Base-by-base conservation (phyloP, 2,888 invertebrate genomes). In the Lepetodrilus schrolli region DNA sequence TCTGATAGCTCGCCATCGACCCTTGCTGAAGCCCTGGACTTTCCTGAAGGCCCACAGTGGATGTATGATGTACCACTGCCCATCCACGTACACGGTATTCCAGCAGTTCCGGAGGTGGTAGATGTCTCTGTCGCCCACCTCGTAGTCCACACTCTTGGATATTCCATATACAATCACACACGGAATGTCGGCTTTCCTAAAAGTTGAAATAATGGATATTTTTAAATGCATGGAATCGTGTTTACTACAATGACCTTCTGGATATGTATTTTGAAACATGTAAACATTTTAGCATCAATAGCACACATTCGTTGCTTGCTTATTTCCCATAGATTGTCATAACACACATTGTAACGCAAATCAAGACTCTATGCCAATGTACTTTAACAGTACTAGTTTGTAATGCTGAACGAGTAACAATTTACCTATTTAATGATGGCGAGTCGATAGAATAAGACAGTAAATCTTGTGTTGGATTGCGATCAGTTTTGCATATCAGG, bases 11-110 rank as follows among this genome's bases (percentile, higher is more conserved):
- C 73, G 36, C 79, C 78, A 80, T 13, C 73, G 21, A 66, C 75
- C 48, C 70, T 50, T 10, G 77, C 43, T 37, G 73, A 76, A 70
- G 69, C 76, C 43, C 76, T 38, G 5, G 8, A 72, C 66, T 34
- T 72, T 36, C 7, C 76, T 74, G 48, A 77, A 83, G 10, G 83
- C 79, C 83, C 83, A 83, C 68, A 81, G 76, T 17, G 79, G 75
- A 49, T 83, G 83, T 1, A 83, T 47, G 48, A 83, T 70, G 8
- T 82, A 70, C 83, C 83, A 83, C 17, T 77, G 70, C 7, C 72
- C 73, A 36, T 78, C 78, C 5, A 83, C 70, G 48, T 72, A 77
- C 21, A 82, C 80, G n/a, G 80, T 79, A 51, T 80, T 80, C 83
- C 83, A 83, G 70, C 80, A 81, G 30, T 80, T 82, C 7, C 70